Percentiles rank a stretch among this genome's conserved stretches.
phyloP scores from a whole-genome alignment of 1,140 invertebrate species.

The Lasaia peninsularis region DNA sequence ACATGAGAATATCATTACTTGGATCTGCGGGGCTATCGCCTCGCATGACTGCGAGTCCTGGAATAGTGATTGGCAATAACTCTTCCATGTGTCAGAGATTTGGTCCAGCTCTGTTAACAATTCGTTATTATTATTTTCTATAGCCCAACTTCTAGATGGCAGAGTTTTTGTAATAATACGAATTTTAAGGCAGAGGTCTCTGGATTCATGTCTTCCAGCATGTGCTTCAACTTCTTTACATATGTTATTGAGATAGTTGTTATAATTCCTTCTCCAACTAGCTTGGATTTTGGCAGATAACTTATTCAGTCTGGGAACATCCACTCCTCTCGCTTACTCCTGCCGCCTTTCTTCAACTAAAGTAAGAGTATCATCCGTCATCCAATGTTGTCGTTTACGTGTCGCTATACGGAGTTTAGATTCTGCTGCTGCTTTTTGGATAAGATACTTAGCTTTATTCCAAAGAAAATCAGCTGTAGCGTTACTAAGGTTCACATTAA shows the following conservation, averaged over 20 bases:
- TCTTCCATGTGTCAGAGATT: background rate
- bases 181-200: constrained; percentile 18
- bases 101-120: background rate
- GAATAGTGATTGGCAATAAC: background rate
- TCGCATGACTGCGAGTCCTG: too few species aligned
- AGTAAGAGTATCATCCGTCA: too few species aligned
- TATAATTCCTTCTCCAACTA: constrained; percentile 15
- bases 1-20: constrained; percentile 5
- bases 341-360: background rate
- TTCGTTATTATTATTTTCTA: too few species aligned
- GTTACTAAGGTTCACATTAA: background rate
- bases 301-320: background rate
- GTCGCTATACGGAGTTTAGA: background rate
- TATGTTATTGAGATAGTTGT: too few species aligned
- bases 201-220: constrained; percentile 13
- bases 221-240: constrained; percentile 25
- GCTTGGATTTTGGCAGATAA: constrained; percentile 10
- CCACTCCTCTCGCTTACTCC: background rate
- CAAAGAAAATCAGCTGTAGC: background rate
- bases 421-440: background rate
- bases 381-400: background rate
- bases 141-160: too few species aligned
- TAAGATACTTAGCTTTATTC: background rate
- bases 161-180: too few species aligned
- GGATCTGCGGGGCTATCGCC: constrained; percentile 1